Base-by-base conservation (phyloP, 2,888 invertebrate species). In the Plebejus melissa region DNA sequence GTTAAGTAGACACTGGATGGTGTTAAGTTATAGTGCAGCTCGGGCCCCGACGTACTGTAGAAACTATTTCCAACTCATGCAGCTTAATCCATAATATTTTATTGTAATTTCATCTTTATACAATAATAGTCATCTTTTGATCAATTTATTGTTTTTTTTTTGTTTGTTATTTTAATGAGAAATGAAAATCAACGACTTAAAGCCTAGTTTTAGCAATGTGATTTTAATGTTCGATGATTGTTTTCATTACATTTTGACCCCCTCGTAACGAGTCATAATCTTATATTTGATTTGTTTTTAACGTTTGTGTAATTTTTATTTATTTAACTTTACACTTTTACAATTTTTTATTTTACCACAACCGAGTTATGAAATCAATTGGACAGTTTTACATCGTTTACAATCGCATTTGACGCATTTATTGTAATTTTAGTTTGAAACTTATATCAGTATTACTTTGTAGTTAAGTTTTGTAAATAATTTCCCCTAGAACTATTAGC, bases 401-500 rank as follows among this genome's bases (percentile, higher is more conserved):
- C 32, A 50, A 5, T 72, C 32, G 72, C 72, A 72, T 72, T 72
- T 72, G 22, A 72, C 72, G 72, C 72, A 72, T 72, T 72, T 72
- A 72, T 28, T 72, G 72, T 50, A 72, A 6, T 54, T 72, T 46
- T 50, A 50, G 46, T 50, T 72, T 50, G 38, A 54, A 54, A 50
- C 50, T 72, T 72, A 16, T 72, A 54, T 72, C 72, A 72, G 72
- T 72, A 72, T 72, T 72, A 72, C 46, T 54, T 72, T 71, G 4
- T 72, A 72, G 72, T 72, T 72, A 72, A 72, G 72, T 72, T 70
- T 71, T 72, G 72, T 72, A 72, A 72, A 72, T 72, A 72, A 32
- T 72, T 50, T 72, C 28, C 32, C 54, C 2, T 72, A 54, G 72
- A 36, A 7, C 38, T 72, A 46, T 46, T 41, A 4, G 65, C 32